These are phyloP conservation scores for Diphyllodes magnificus DNA, from an alignment of 2,113 vertebrate species.

Conservation along the genomic window DNA sequence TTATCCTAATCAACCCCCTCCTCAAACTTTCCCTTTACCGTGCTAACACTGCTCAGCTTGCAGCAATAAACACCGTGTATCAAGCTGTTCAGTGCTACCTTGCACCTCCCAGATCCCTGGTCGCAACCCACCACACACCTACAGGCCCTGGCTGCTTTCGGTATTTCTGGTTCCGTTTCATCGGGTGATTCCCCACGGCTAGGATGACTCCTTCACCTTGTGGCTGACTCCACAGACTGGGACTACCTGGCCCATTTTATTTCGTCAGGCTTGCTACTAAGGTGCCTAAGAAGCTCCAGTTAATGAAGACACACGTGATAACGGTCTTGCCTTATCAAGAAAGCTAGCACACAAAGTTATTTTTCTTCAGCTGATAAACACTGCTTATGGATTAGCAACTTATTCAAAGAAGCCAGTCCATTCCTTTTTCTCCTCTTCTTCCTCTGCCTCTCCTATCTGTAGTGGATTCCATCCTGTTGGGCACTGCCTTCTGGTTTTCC, in stretches of 20 bases:
- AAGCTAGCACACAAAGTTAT: neutral
- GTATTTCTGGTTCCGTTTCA: neutral
- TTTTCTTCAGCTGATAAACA: neutral
- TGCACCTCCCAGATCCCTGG: neutral
- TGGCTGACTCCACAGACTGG: neutral
- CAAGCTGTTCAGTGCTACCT: neutral
- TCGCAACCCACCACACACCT: rapidly evolving
- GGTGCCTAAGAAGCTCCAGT: neutral
- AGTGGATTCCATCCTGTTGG: neutral
- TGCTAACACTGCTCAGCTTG: neutral
- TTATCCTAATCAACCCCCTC: neutral
- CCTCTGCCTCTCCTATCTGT: neutral
- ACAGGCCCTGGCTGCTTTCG: neutral
- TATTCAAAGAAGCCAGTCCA: neutral
- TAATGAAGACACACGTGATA: neutral
- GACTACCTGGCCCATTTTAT: neutral
- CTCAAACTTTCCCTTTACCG: neutral
- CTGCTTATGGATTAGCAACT: neutral
- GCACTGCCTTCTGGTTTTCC: neutral
- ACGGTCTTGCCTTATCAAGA: neutral
- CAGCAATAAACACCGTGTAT: neutral
- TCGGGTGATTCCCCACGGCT: neutral
- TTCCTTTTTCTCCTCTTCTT: neutral
- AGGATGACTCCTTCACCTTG: neutral
- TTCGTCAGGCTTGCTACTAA: neutral